A percentile compares a stretch with the other conserved stretches of the same genome.
Evolutionary conservation across 1,140 invertebrate species (phyloP).

Genomic region (Drosophila bipectinata): DNA sequence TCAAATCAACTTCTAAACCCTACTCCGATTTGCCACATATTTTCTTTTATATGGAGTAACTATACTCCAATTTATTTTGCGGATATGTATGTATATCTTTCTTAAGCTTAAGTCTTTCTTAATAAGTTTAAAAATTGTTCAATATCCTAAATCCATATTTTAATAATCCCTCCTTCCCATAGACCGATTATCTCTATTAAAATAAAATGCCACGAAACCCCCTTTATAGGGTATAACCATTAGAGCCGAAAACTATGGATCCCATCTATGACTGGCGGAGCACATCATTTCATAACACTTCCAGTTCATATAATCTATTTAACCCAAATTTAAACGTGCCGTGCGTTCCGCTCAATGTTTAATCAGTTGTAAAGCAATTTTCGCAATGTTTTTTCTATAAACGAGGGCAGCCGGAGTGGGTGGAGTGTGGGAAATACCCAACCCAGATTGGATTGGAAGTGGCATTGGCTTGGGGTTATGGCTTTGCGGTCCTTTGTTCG

Average conservation of each 20-base stretch:
- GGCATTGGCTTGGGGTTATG: slow-evolving; percentile 26
- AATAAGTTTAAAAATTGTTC: neutral
- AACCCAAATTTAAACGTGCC: slow-evolving; percentile 81
- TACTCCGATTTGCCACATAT: neutral
- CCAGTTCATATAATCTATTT: slow-evolving; percentile 81
- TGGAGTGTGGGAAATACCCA: neutral
- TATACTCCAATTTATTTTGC: no score
- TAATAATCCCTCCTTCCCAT: neutral
- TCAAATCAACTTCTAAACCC: no score
- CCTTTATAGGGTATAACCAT: neutral
- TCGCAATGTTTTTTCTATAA: slow-evolving; percentile 79
- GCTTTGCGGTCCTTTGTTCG: slow-evolving; percentile 37
- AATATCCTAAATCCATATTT: neutral
- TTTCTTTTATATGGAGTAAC: neutral
- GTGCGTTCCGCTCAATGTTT: slow-evolving; percentile 76
- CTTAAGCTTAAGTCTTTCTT: no score
- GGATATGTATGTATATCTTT: no score
- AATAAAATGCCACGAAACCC: neutral
- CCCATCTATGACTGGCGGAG: slow-evolving; percentile 45
- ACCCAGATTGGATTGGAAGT: slow-evolving; percentile 20
- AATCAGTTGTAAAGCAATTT: slow-evolving; percentile 82
- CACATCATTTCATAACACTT: slow-evolving; percentile 81
- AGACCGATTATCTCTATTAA: neutral
- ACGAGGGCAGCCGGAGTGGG: slow-evolving; percentile 44
- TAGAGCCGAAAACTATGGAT: slow-evolving; percentile 13